These are phyloP conservation scores for Drosophila merina DNA, from an alignment of 2,888 invertebrate genomes.

Conservation along the genomic window DNA sequence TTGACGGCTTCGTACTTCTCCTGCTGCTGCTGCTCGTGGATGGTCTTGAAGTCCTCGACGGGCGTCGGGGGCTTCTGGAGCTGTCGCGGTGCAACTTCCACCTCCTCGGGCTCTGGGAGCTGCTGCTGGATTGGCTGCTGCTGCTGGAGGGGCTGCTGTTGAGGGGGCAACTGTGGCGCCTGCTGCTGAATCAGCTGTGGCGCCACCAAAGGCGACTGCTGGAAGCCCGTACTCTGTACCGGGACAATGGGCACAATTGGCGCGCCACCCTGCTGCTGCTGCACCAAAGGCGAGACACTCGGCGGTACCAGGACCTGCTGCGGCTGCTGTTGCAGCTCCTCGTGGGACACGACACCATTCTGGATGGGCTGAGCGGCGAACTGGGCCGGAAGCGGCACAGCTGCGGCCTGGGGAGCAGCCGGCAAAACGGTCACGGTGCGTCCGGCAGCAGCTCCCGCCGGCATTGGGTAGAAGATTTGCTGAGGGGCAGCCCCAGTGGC, in stretches of 20 bases:
- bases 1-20: conserved; percentile 83
- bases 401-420: conserved; percentile 67
- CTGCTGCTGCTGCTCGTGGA: conserved; percentile 81
- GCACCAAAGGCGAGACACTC: conserved; percentile 83
- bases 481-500: conserved; percentile 61
- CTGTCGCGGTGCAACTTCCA: conserved; percentile 50
- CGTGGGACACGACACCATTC: conserved; percentile 83
- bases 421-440: conserved; percentile 80
- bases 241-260: conserved; percentile 63
- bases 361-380: conserved; percentile 76
- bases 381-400: conserved; percentile 76
- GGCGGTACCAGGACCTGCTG: conserved; percentile 83
- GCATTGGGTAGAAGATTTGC: conserved; percentile 82
- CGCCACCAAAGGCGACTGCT: conserved; percentile 73
- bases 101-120: conserved; percentile 33
- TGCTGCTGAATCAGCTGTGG: conserved; percentile 46
- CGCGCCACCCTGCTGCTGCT: conserved; percentile 59
- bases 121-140: conserved; percentile 54
- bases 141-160: conserved; percentile 38
- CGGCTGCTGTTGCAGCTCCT: conserved; percentile 82
- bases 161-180: conserved; percentile 40
- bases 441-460: conserved; percentile 71
- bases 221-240: conserved; percentile 69
- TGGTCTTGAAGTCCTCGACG: conserved; percentile 80
- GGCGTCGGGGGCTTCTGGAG: conserved; percentile 67